Percentiles rank a stretch among this genome's conserved stretches.
Conservation (phyloP, 2,888 invertebrate species). For the Chamaedrilus cognettii region DNA sequence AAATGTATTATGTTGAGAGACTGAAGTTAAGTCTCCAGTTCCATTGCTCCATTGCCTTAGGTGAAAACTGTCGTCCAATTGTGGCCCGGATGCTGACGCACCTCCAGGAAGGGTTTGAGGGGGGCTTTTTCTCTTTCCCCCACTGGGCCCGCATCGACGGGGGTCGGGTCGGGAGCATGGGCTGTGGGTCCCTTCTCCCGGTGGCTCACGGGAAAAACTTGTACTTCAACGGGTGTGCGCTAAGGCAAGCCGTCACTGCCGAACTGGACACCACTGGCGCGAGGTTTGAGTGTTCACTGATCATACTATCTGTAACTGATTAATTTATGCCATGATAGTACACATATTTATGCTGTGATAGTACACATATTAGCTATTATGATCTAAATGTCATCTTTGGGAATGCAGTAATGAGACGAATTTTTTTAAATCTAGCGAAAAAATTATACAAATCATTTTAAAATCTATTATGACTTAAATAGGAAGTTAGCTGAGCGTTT, state of each 20-base stretch:
- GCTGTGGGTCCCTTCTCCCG: slow-evolving; percentile 59
- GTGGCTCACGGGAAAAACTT: slow-evolving; percentile 59
- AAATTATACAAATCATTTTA: no score
- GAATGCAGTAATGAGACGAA: no score
- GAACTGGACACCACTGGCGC: slow-evolving; percentile 56
- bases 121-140: slow-evolving; percentile 46
- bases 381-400: no score
- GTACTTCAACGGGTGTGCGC: slow-evolving; percentile 60
- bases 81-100: slow-evolving; percentile 34
- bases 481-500: no score
- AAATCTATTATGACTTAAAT: no score
- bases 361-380: no score
- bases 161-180: slow-evolving; percentile 57
- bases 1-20: no score
- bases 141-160: slow-evolving; percentile 52
- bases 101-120: slow-evolving; percentile 57
- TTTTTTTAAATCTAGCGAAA: no score
- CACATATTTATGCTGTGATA: no score
- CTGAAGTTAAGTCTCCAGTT: no score
- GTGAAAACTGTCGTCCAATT: slow-evolving; percentile 41
- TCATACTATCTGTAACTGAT: no score
- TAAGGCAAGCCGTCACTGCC: slow-evolving; percentile 55
- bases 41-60: slow-evolving; percentile 7
- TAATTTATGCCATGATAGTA: no score
- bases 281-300: slow-evolving; percentile 53